Percentiles rank a stretch among this genome's conserved stretches.
These are phyloP conservation scores for Ochropleura leucogaster DNA, from an alignment of 2,888 invertebrate genomes.

Conservation along the genomic window DNA sequence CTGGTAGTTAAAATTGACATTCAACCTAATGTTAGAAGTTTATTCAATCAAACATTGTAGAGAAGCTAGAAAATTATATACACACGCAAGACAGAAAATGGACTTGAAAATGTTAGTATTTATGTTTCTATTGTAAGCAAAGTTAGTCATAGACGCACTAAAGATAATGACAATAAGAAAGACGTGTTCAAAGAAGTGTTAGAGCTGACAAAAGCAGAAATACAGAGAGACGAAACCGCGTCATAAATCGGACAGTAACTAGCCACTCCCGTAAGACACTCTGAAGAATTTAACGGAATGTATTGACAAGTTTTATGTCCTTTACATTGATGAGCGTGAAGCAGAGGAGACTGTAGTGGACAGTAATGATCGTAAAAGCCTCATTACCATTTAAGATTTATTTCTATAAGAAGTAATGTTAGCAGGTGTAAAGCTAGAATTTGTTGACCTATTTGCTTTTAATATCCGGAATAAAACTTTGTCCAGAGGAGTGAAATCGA, in stretches of 20 bases:
- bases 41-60: slow-evolving; percentile 59
- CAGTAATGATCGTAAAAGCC: slow-evolving; percentile 60
- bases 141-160: slow-evolving; percentile 45
- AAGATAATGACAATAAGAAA: slow-evolving; percentile 71
- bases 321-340: slow-evolving; percentile 84
- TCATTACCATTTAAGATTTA: slow-evolving; percentile 56
- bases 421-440: slow-evolving; percentile 19
- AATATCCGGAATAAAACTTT: slow-evolving; percentile 13
- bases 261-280: slow-evolving; percentile 75
- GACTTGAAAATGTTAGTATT: slow-evolving; percentile 50
- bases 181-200: slow-evolving; percentile 65
- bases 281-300: slow-evolving; percentile 80
- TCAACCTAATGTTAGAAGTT: slow-evolving; percentile 43
- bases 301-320: slow-evolving; percentile 82
- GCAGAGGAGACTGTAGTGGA: slow-evolving; percentile 68
- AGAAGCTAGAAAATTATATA: slow-evolving; percentile 41
- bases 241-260: slow-evolving; percentile 81
- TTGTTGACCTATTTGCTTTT: slow-evolving; percentile 25
- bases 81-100: slow-evolving; percentile 37
- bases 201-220: slow-evolving; percentile 70
- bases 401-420: slow-evolving; percentile 37
- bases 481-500: slow-evolving; percentile 17
- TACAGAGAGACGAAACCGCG: slow-evolving; percentile 73
- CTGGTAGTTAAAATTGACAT: slow-evolving; percentile 48
- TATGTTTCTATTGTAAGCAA: slow-evolving; percentile 65